Percentiles rank a stretch among this genome's conserved stretches.
Conservation (phyloP, 1,140 invertebrate species). For the Euwallacea similis region DNA sequence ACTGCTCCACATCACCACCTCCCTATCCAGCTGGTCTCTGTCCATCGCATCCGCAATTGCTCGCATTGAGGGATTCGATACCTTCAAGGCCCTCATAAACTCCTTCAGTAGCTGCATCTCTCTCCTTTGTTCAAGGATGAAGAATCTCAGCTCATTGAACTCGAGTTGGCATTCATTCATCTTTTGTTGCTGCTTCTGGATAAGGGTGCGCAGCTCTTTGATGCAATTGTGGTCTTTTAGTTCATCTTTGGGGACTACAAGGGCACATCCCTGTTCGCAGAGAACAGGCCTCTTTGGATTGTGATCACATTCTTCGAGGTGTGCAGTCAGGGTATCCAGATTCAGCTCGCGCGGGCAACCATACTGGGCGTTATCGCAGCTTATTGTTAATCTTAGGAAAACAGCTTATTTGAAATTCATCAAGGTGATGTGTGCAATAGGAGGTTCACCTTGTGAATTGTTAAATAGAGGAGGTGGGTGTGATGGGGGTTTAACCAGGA, state of each 20-base stretch:
- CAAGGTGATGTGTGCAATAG: too few relatives aligned
- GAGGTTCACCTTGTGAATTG: too few relatives aligned
- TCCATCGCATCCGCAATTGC: constrained; percentile 91
- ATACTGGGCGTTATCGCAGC: constrained; percentile 86
- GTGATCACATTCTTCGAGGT: constrained; percentile 89
- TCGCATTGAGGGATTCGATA: constrained; percentile 85
- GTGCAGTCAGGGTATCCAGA: constrained; percentile 77
- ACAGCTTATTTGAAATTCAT: neutral
- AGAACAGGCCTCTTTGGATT: constrained; percentile 92
- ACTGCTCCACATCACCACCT: constrained; percentile 89
- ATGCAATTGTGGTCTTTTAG: constrained; percentile 93
- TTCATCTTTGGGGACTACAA: constrained; percentile 94
- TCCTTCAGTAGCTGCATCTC: constrained; percentile 88
- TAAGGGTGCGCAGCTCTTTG: constrained; percentile 79
- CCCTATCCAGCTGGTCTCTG: constrained; percentile 63
- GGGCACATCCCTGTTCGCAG: constrained; percentile 90
- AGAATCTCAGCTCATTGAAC: constrained; percentile 80
- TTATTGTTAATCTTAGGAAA: constrained; percentile 73
- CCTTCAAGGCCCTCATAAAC: constrained; percentile 87
- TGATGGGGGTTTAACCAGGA: too few relatives aligned
- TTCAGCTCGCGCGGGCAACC: constrained; percentile 86
- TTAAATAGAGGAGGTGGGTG: too few relatives aligned
- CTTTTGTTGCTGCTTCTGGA: constrained; percentile 84
- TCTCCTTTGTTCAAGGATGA: constrained; percentile 85
- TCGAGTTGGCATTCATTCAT: constrained; percentile 83